These are phyloP conservation scores for Amia ocellicauda DNA, from an alignment of 2,113 vertebrate species.

Conservation along the genomic window DNA sequence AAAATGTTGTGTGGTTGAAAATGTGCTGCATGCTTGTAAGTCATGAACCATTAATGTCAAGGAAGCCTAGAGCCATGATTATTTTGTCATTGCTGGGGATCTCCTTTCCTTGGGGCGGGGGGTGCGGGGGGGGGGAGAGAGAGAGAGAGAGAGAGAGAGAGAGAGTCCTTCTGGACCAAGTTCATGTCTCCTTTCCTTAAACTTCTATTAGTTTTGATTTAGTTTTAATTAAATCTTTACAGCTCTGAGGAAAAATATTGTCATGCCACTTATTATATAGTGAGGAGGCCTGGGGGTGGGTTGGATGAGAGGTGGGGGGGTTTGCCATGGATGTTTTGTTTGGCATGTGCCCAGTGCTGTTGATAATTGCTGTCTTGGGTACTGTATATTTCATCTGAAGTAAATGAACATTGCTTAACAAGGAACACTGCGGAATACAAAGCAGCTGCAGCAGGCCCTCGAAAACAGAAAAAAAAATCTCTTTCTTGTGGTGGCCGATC, in stretches of 20 bases:
- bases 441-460: not conserved
- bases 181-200: conserved; percentile 3
- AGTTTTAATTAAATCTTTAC: conserved; percentile 6
- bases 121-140: conserved; percentile 13
- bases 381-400: not conserved
- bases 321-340: not conserved
- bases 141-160: conserved; percentile 31
- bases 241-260: not conserved
- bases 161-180: conserved; percentile 6
- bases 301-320: conserved; percentile 14
- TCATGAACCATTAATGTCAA: conserved; percentile 14
- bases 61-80: not conserved
- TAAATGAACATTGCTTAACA: not conserved
- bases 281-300: conserved; percentile 1
- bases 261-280: not conserved
- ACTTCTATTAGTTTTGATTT: not conserved
- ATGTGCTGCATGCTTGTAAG: conserved; percentile 12
- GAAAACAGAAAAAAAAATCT: no score
- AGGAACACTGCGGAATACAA: not conserved
- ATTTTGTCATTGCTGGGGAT: conserved; percentile 7
- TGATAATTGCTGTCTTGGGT: not conserved
- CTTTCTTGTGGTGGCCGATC: not conserved
- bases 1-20: conserved; percentile 20
- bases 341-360: not conserved
- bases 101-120: not conserved